phyloP scores from a whole-genome alignment of 2,888 invertebrate genomes.

The Dysmachus trigonus region DNA sequence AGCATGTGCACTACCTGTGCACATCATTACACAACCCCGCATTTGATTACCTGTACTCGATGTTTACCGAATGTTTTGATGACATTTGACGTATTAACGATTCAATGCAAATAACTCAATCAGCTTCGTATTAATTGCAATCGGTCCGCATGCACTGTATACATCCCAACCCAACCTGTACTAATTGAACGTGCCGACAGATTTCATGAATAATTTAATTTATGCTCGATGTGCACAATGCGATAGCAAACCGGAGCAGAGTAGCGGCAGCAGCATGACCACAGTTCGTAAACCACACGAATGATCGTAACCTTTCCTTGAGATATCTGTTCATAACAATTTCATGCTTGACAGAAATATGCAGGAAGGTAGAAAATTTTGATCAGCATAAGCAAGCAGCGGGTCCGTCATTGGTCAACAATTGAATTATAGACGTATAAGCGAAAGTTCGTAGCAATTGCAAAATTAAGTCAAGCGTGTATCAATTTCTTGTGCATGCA shows the following conservation, averaged over 20 bases:
- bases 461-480: background rate
- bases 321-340: background rate
- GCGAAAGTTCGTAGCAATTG: background rate
- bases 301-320: background rate
- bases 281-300: background rate
- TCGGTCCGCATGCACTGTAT: background rate
- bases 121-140: conserved; percentile 1
- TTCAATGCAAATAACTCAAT: conserved; percentile 26
- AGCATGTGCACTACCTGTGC: background rate
- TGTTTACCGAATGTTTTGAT: conserved; percentile 15
- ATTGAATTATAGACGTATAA: background rate
- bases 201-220: conserved; percentile 31
- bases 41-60: background rate
- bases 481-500: background rate
- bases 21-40: background rate
- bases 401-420: background rate
- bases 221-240: background rate
- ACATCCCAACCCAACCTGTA: background rate
- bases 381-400: background rate
- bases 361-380: background rate
- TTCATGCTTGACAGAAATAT: background rate
- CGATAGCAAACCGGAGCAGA: background rate
- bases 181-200: conserved; percentile 3
- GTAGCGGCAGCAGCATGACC: no score
- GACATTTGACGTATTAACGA: conserved; percentile 36